Evolutionary conservation across 2,797 vertebrate genomes (phyloP), one percentile per base, ranked within the genome.

Genomic region (Myripristis murdjan): DNA sequence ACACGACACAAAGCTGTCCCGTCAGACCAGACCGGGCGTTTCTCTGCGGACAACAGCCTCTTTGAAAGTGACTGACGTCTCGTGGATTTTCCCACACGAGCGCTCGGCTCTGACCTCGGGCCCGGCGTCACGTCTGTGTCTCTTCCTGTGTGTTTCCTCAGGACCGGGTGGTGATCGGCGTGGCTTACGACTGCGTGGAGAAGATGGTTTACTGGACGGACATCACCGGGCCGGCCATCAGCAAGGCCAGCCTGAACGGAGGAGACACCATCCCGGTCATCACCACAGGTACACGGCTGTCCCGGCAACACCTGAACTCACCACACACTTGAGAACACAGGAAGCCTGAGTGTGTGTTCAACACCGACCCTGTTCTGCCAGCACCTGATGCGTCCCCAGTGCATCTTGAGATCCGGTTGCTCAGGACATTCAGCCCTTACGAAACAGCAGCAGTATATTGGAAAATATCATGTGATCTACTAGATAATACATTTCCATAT

Each of bases 181-280:
- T 99, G 87, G 96, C 96, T 2, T 98, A 94, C 0, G 97, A 98
- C 88, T 99, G 97, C 0, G 81, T 94, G 52, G 97, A 98, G 23
- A 95, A 96, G 87, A 93, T 93, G 91, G 94, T 98, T 54, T 99
- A 97, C 87, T 99, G 97, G 97, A 96, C 95, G 0, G 97, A 99
- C 79, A 99, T 98, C 91, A 96, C 95, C 0, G 93, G 90, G 4
- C 97, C 96, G 26, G 92, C 96, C 0, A 98, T 99, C 78, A 96
- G 96, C 85, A 94, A 93, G 65, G 96, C 95, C 37, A 88, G 89
- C 20, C 77, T 98, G 44, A 88, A 89, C 0, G 96, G 96, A 0
- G 96, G 97, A 6, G 94, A 96, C 14, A 83, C 95, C 54, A 59
- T 79, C 31, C 73, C 92, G 0, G 82, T 99, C 56, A 70, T 98